These are phyloP conservation scores for Trichosurus vulpecula DNA, from an alignment of 2,797 vertebrate species.

Conservation along the genomic window DNA sequence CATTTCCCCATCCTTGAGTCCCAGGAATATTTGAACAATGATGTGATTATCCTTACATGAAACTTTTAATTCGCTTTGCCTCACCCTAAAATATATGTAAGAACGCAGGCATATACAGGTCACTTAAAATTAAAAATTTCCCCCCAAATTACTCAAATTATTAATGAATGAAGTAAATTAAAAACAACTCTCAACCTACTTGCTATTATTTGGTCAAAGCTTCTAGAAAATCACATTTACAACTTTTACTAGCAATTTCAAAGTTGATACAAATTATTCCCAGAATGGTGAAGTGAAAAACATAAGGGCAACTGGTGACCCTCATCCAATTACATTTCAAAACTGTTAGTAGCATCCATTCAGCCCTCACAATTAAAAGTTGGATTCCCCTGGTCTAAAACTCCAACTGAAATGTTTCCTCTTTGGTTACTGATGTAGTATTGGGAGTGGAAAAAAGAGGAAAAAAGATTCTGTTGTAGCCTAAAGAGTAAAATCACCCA, in stretches of 20 bases:
- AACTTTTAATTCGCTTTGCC: not conserved
- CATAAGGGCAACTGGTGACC: constrained; percentile 77
- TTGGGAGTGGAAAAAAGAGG: constrained; percentile 45
- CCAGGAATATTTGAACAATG: not conserved
- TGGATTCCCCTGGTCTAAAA: not conserved
- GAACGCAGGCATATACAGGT: not conserved
- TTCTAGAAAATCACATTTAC: constrained; percentile 75
- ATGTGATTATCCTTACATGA: not conserved
- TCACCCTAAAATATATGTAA: not conserved
- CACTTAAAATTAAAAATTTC: not conserved
- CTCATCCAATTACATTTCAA: constrained; percentile 76
- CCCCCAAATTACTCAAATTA: constrained; percentile 60
- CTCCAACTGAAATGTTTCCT: constrained; percentile 60
- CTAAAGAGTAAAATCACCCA: not conserved
- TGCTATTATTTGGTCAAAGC: constrained; percentile 48
- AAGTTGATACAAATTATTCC: constrained; percentile 71
- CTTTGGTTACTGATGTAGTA: constrained; percentile 18
- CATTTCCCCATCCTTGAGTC: not conserved
- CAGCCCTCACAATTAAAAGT: constrained; percentile 70
- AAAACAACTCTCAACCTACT: constrained; percentile 15
- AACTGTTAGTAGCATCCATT: constrained; percentile 58
- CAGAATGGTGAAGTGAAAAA: constrained; percentile 72
- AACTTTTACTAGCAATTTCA: constrained; percentile 67
- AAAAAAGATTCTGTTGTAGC: no score
- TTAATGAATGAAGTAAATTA: constrained; percentile 66